These are phyloP conservation scores for Cliona cf. orientalis DNA, from an alignment of 37 sponge, comb jelly and placozoan species.

Conservation along the genomic window DNA sequence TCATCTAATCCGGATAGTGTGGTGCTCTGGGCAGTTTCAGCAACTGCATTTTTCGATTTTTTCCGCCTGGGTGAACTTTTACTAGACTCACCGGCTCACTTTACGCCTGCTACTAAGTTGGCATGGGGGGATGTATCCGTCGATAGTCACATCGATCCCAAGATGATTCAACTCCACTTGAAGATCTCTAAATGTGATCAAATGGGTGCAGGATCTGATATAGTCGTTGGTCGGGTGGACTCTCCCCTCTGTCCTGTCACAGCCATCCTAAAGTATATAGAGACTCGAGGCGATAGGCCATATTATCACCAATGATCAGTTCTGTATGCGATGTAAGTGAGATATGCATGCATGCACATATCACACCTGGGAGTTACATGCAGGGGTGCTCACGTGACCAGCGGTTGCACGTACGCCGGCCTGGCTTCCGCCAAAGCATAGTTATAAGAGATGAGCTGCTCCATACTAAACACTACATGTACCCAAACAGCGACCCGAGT, in stretches of 20 bases:
- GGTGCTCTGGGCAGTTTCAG: not conserved
- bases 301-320: too few relatives aligned
- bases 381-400: too few relatives aligned
- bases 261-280: not conserved
- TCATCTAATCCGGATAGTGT: not conserved
- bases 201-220: not conserved
- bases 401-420: too few relatives aligned
- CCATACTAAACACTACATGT: too few relatives aligned
- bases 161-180: not conserved
- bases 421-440: too few relatives aligned
- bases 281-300: not conserved
- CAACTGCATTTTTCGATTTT: constrained; percentile 1
- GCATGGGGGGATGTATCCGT: not conserved
- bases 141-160: not conserved
- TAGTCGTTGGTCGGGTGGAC: not conserved
- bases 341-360: too few relatives aligned
- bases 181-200: not conserved
- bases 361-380: too few relatives aligned
- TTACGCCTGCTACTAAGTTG: not conserved
- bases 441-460: too few relatives aligned
- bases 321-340: too few relatives aligned
- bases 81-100: not conserved
- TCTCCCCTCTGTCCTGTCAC: not conserved
- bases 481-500: too few relatives aligned
- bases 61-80: not conserved